phyloP scores from a whole-genome alignment of 2,888 invertebrate species.

The Empis livida region DNA sequence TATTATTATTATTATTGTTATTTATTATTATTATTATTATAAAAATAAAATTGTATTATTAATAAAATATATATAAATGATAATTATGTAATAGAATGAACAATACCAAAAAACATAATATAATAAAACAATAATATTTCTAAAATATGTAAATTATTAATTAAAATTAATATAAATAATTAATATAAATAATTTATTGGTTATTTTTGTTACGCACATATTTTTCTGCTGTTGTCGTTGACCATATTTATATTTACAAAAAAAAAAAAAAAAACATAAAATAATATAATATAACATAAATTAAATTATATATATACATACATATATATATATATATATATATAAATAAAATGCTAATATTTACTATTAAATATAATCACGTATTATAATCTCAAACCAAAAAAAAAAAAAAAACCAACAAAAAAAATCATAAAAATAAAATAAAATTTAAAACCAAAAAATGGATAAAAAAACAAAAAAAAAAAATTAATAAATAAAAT shows the following conservation, averaged over 20 bases:
- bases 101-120: background rate
- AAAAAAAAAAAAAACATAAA: background rate
- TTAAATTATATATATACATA: no score
- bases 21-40: conserved; percentile 8
- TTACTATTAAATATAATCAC: no score
- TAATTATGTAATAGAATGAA: background rate
- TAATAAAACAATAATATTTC: background rate
- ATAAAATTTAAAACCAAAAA: no score
- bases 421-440: no score
- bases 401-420: no score
- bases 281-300: no score
- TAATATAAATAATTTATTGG: conserved; percentile 3
- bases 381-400: no score
- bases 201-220: conserved; percentile 33
- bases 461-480: no score
- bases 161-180: background rate
- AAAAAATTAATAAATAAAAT: conserved; percentile 6
- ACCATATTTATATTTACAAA: conserved; percentile 28
- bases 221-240: conserved; percentile 37
- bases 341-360: no score
- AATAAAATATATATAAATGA: background rate
- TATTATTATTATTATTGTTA: conserved; percentile 16
- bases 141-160: conserved; percentile 5
- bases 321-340: no score
- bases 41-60: background rate